phyloP scores from a whole-genome alignment of 2,113 vertebrate genomes.

The Gopherus flavomarginatus region DNA sequence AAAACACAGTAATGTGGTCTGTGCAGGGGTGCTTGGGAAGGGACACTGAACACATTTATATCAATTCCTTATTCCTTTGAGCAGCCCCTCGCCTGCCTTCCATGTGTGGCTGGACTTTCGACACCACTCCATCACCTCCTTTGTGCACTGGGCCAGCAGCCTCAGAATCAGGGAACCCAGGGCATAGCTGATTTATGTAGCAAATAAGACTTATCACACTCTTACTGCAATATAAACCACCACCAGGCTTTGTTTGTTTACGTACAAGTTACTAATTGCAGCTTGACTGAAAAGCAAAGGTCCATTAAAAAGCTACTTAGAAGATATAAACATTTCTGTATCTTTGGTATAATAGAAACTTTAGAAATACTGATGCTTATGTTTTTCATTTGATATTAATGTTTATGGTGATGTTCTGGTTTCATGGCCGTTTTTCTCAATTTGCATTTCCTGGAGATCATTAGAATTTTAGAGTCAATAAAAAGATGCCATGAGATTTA shows the following conservation, averaged over 20 bases:
- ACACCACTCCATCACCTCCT: not conserved
- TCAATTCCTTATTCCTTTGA: not conserved
- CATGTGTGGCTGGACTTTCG: slow-evolving; percentile 41
- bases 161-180: not conserved
- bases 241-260: slow-evolving; percentile 42
- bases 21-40: not conserved
- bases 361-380: not conserved
- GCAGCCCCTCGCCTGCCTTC: not conserved
- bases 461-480: slow-evolving; percentile 52
- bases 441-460: slow-evolving; percentile 47
- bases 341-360: not conserved
- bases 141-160: slow-evolving; percentile 57
- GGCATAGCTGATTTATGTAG: slow-evolving; percentile 48
- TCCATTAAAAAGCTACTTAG: slow-evolving; percentile 32
- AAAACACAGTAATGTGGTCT: not conserved
- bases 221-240: slow-evolving; percentile 38
- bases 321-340: not conserved
- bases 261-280: slow-evolving; percentile 45
- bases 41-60: slow-evolving; percentile 46
- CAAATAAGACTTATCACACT: slow-evolving; percentile 47
- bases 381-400: not conserved
- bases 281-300: slow-evolving; percentile 31
- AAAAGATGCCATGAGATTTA: slow-evolving; percentile 38
- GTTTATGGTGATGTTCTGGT: not conserved
- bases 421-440: slow-evolving; percentile 15